These are phyloP conservation scores for Lemur catta DNA, from an alignment of 2,797 vertebrate species.

Conservation along the genomic window DNA sequence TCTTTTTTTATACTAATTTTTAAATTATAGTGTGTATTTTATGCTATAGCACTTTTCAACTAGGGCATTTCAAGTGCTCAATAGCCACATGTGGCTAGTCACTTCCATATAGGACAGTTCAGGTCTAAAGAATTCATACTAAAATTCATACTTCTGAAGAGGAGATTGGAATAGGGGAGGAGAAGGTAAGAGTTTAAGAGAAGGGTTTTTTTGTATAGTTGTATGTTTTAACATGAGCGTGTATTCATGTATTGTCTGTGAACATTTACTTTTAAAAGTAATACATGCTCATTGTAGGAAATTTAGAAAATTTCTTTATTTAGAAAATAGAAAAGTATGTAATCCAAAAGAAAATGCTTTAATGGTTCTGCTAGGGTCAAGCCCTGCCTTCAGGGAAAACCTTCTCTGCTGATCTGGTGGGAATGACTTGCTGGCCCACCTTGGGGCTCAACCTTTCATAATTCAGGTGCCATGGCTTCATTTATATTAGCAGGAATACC, in stretches of 20 bases:
- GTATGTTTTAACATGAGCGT: background rate
- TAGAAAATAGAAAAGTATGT: constrained; percentile 4
- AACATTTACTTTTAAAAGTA: constrained; percentile 20
- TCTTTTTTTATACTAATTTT: background rate
- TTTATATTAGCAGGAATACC: background rate
- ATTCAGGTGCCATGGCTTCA: background rate
- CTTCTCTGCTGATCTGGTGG: background rate
- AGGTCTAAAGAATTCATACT: background rate
- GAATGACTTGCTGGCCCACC: background rate
- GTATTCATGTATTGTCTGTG: background rate
- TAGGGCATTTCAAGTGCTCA: background rate
- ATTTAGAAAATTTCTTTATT: constrained; percentile 6
- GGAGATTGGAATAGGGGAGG: background rate
- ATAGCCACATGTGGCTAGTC: background rate
- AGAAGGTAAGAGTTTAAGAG: background rate
- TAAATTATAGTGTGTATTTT: background rate
- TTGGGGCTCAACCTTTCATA: background rate
- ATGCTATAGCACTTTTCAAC: background rate
- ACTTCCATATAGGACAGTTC: background rate
- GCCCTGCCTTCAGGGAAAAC: background rate
- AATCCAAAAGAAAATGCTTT: constrained; percentile 9
- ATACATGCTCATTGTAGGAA: background rate
- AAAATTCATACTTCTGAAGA: background rate
- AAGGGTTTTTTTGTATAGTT: background rate
- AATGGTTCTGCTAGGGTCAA: background rate